Evolutionary conservation across 2,113 vertebrate species (phyloP).

Genomic region (Notechis scutatus): DNA sequence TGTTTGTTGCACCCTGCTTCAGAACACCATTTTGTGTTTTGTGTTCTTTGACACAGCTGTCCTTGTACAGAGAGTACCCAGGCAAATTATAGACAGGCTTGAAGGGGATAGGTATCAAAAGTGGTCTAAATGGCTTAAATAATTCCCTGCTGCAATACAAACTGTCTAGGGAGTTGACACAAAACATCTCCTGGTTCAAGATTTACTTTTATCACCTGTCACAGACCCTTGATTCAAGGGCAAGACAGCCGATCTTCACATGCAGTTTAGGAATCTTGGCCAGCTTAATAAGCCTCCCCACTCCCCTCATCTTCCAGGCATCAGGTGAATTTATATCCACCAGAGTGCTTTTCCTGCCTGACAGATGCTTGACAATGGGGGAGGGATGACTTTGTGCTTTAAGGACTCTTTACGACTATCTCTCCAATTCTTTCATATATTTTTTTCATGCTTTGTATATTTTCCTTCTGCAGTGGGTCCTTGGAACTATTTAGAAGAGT

Average conservation of each 20-base stretch:
- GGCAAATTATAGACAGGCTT: constrained; percentile 58
- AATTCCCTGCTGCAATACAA: constrained; percentile 60
- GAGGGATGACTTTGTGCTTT: constrained; percentile 4
- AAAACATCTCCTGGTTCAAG: constrained; percentile 64
- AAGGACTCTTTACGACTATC: constrained; percentile 10
- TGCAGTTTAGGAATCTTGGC: constrained; percentile 54
- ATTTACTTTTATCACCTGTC: constrained; percentile 73
- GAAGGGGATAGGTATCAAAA: constrained; percentile 65
- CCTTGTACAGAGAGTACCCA: constrained; percentile 54
- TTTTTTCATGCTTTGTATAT: constrained; percentile 1
- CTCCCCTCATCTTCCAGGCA: constrained; percentile 33
- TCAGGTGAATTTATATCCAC: constrained; percentile 36
- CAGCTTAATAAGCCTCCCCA: constrained; percentile 54
- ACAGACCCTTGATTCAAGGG: constrained; percentile 69
- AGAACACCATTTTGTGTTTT: constrained; percentile 47
- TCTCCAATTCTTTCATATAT: background rate
- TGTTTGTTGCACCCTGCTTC: background rate
- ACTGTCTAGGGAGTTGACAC: constrained; percentile 65
- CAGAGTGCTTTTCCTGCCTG: constrained; percentile 45
- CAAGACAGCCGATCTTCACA: constrained; percentile 60
- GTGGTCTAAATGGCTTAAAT: constrained; percentile 65
- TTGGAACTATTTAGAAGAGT: accelerated
- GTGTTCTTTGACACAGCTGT: constrained; percentile 52
- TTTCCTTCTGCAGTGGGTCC: constrained; percentile 11
- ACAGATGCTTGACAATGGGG: constrained; percentile 46